These are phyloP conservation scores for Drosophila nr. perissopoda DNA, from an alignment of 2,888 invertebrate species.

Conservation along the genomic window DNA sequence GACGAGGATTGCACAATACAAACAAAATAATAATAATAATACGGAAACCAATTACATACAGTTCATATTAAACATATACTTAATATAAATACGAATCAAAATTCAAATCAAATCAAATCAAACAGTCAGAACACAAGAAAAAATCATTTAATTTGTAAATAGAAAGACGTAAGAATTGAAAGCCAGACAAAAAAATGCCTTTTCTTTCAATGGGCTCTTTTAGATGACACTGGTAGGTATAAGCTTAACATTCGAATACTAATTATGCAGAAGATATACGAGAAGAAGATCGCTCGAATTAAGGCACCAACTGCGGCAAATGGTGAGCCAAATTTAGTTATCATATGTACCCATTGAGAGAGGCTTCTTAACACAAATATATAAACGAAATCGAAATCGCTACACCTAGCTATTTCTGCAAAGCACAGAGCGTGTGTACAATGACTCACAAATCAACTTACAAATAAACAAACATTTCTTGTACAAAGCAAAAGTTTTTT, in stretches of 20 bases:
- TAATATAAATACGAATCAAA: constrained; percentile 26
- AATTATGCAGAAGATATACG: neutral
- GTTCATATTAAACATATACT: constrained; percentile 32
- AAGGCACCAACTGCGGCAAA: neutral
- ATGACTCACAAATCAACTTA: neutral
- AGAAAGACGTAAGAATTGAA: constrained; percentile 68
- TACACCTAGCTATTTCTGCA: neutral
- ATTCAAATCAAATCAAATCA: constrained; percentile 27
- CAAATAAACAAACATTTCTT: constrained; percentile 1
- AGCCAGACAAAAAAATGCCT: constrained; percentile 42
- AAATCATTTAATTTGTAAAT: constrained; percentile 58
- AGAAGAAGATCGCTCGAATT: neutral
- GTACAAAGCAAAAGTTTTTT: neutral
- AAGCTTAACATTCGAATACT: neutral
- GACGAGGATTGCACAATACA: constrained; percentile 28
- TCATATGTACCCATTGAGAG: neutral
- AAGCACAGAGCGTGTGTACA: neutral
- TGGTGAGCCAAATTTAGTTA: neutral
- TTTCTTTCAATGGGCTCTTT: constrained; percentile 4
- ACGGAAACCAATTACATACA: constrained; percentile 29
- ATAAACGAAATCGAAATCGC: neutral
- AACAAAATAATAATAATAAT: constrained; percentile 14
- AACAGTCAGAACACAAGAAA: constrained; percentile 21
- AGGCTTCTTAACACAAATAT: neutral
- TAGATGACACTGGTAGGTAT: constrained; percentile 28